Evolutionary conservation across 1,140 invertebrate species (phyloP), one percentile per base, ranked within the genome.

Genomic region (Tribolium madens): DNA sequence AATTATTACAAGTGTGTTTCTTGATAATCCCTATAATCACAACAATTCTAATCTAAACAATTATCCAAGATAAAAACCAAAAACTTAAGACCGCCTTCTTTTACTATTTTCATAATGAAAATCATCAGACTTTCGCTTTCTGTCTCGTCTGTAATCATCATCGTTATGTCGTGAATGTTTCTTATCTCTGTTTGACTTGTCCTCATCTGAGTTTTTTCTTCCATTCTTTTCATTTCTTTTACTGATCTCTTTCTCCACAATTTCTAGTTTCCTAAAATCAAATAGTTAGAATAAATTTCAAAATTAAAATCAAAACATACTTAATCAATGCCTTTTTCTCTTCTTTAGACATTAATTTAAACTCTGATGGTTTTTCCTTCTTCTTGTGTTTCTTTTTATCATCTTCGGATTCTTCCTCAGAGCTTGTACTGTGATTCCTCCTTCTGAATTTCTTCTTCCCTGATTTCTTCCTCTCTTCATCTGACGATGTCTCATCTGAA

Each of bases 241-340:
- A 79, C 81, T 86, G 77, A 78, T 83, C 83, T 86, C 86, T 71
- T 88, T 92, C 79, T 95, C 93, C 31, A 96, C 86, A 86, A 94
- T 94, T 78, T 94, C 90, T 18, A 96, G 84, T 88, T 94, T 94
- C 78, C 92, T 93, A 84, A 72, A 88, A 86, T 74, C 81, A 78
- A 50, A 52, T 10, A 47, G 7, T 26, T 72, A 42, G 31, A 1
- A 46, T 17, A 17, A 71, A 10, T 7, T 18, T 1, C 15, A 73
- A 73, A 15, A 48, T 52, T 10, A 46, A 70, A 52, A 2, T 36
- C 17, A 9, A 71, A 53, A 76, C 46, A 33, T 70, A 71, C 33
- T 64, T 60, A 10, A 47, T 46, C n/a, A 70, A 80, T 76, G 48
- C 68, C 68, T 71, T 71, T n/a, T 71, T 71, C n/a, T 71, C 33